These are phyloP conservation scores for Drosophila rhopaloa DNA, from an alignment of 1,140 invertebrate species.

Conservation along the genomic window DNA sequence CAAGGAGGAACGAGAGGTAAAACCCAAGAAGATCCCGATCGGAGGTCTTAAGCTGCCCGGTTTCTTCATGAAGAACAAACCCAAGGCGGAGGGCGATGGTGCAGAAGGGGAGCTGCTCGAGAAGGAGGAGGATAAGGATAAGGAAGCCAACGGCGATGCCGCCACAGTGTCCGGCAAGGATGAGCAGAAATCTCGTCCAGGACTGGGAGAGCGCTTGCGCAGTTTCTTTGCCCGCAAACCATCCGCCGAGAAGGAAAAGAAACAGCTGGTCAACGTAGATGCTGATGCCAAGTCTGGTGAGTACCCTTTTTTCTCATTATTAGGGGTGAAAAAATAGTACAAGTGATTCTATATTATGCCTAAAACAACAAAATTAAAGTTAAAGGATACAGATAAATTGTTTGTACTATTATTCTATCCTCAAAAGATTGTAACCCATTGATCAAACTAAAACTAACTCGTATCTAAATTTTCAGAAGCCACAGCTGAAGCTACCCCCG, in stretches of 20 bases:
- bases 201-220: slow-evolving; percentile 74
- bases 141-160: slow-evolving; percentile 61
- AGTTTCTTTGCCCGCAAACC: slow-evolving; percentile 79
- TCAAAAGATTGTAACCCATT: background rate
- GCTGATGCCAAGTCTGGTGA: slow-evolving; percentile 79
- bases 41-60: slow-evolving; percentile 93
- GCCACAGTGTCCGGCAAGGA: slow-evolving; percentile 56
- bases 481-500: slow-evolving; percentile 85
- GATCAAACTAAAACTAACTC: background rate
- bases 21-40: slow-evolving; percentile 92
- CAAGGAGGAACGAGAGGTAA: slow-evolving; percentile 89
- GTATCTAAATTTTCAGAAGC: slow-evolving; percentile 51
- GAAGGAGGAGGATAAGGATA: slow-evolving; percentile 69
- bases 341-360: no score
- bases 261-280: slow-evolving; percentile 66
- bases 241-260: slow-evolving; percentile 70
- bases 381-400: no score
- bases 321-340: no score
- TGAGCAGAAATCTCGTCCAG: slow-evolving; percentile 68
- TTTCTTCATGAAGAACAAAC: slow-evolving; percentile 91
- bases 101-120: slow-evolving; percentile 84
- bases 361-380: no score
- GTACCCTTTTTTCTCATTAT: slow-evolving; percentile 9
- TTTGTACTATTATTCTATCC: no score
- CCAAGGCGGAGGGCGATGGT: slow-evolving; percentile 84